Evolutionary conservation across 2,113 vertebrate species (phyloP), one percentile per base, ranked within the genome.

Genomic region (Hyperoodon ampullatus): DNA sequence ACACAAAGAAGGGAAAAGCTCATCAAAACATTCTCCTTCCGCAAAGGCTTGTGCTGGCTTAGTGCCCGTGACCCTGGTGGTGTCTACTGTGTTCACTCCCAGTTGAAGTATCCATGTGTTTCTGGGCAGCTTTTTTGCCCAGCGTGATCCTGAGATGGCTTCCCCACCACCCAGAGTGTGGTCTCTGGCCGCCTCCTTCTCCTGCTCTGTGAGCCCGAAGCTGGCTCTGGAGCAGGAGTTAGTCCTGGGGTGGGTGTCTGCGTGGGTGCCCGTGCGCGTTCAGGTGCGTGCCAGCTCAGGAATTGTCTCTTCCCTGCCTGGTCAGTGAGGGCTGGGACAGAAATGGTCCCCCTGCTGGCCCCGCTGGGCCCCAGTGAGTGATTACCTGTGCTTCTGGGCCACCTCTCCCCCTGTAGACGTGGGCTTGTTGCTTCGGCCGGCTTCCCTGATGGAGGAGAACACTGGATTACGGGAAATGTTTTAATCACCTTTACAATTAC

Each of bases 131-230:
- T 82, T 78, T 94, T 92, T 93, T 97, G 97, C 97, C 96, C 97
- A 95, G 58, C 24, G 66, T 97, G 94, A 87, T 96, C 95, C 98
- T 98, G 97, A 98, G 95, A 97, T 97, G 97, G 97, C 97, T 95
- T 93, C 88, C 90, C 87, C 28, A 1, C 97, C 97, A 94, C 98
- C 97, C 96, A 95, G 97, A 98, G 98, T 97, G 98, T 97, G 98
- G 97, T 93, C 97, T 39, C 87, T 97, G 96, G 95, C 98, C 97
- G 2, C 97, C 98, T 98, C 97, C 98, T 98, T 93, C 98, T 97
- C 97, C 98, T 97, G 97, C 92, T 97, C 97, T 55, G 16, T 47
- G 72, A 95, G 95, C 93, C 95, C 0, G 1, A 70, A 55, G 75
- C 60, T 89, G 95, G 94, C 93, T 97, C 96, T 92, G 58, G 89